A percentile compares a stretch with the other conserved stretches of the same genome.
phyloP scores from a whole-genome alignment of 2,888 invertebrate species.

The Oegoconia quadripuncta region DNA sequence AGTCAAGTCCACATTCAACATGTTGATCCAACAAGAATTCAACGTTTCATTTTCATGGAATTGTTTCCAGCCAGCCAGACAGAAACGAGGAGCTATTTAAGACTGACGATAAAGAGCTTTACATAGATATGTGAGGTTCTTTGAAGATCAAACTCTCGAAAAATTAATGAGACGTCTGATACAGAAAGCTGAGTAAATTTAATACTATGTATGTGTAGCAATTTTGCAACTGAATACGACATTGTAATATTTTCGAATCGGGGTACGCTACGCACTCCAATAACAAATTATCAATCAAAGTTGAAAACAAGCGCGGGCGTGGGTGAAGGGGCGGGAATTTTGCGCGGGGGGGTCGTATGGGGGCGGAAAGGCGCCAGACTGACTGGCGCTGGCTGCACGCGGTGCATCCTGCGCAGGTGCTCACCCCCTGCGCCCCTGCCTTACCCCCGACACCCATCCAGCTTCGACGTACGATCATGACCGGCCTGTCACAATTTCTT shows the following conservation, averaged over 20 bases:
- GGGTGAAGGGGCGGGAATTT: slow-evolving; percentile 33
- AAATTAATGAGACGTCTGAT: no score
- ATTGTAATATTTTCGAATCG: slow-evolving; percentile 49
- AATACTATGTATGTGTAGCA: neutral
- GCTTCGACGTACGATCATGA: slow-evolving; percentile 33
- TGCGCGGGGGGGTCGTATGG: slow-evolving; percentile 22
- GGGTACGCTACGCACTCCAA: slow-evolving; percentile 63
- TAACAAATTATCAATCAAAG: slow-evolving; percentile 78
- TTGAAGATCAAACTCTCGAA: neutral
- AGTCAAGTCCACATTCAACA: neutral
- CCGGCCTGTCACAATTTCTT: slow-evolving; percentile 12
- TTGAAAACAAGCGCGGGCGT: slow-evolving; percentile 72
- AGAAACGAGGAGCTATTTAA: neutral
- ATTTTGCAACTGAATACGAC: slow-evolving; percentile 23
- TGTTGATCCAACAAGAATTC: neutral
- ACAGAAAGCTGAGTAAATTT: neutral
- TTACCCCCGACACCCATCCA: slow-evolving; percentile 23
- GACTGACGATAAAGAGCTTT: neutral
- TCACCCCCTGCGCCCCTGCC: slow-evolving; percentile 25
- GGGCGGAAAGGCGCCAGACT: slow-evolving; percentile 60
- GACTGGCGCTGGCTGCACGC: slow-evolving; percentile 63
- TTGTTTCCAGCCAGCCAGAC: no score
- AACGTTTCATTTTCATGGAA: no score
- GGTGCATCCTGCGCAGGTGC: slow-evolving; percentile 70
- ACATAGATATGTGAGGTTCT: neutral